Base-by-base conservation (phyloP, 2,113 vertebrate genomes). In the Chaetodon auriga region DNA sequence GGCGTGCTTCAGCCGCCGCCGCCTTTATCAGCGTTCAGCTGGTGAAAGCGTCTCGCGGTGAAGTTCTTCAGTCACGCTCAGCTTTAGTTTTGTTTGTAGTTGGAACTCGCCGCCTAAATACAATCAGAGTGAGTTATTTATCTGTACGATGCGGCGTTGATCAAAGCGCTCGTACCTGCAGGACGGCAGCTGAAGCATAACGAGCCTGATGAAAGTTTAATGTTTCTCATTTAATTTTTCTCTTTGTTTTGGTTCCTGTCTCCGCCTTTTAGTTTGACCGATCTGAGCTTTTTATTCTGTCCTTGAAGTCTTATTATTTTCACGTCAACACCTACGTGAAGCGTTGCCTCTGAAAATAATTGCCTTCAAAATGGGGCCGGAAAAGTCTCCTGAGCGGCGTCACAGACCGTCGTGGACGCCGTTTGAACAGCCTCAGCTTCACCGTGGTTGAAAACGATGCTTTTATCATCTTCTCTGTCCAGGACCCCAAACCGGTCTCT, bases 401-500 rank as follows among this genome's bases (percentile, higher is more conserved):
- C 53, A 23, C 25, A 41, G 21, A 30, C 3, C 30, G 30, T 3
- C 30, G 30, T 30, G 30, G 30, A 30, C 30, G 30, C 30, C 3
- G 30, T 30, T 30, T 30, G 30, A 3, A 30, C 30, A 30, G n/a
- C n/a, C n/a, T n/a, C n/a, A n/a, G n/a, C n/a, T n/a, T n/a, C n/a
- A n/a, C n/a, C n/a, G n/a, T n/a, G n/a, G n/a, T 3, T 30, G 30
- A 30, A 30, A 30, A 30, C 30, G 30, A 30, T 30, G 30, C 3
- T 13, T 38, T 3, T 25, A 1, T 53, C 3, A 0, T 38, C 4
- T 35, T 80, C 38, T 25, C 66, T 61, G 36, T 85, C 4, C 86
- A 99, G 98, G 85, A 98, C 78, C 98, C 98, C 23, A 5, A 82
- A 19, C 96, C 96, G 1, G 21, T 2, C 5, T 5, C 0, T 0